These are phyloP conservation scores for Cyphomyrus plagiostoma DNA, from an alignment of 2,113 vertebrate species.

Conservation along the genomic window DNA sequence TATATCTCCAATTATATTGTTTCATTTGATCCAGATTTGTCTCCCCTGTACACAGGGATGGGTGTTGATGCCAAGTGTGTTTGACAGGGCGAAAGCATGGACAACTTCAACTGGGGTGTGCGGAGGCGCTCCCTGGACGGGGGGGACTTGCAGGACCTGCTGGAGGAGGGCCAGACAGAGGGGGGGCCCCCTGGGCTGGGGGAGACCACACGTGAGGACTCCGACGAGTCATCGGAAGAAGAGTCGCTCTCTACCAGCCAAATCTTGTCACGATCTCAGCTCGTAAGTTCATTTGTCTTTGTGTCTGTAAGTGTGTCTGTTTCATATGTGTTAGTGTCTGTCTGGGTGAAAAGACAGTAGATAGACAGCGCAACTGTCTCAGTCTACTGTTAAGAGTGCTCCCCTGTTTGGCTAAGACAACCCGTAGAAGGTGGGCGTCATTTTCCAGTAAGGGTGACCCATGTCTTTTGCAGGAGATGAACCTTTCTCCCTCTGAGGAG, in stretches of 20 bases:
- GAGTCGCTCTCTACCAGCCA: slow-evolving; percentile 90
- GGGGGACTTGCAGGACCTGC: slow-evolving; percentile 87
- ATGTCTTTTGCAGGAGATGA: slow-evolving; percentile 76
- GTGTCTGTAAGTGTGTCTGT: not conserved
- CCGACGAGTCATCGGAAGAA: slow-evolving; percentile 92
- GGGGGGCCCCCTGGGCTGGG: slow-evolving; percentile 86
- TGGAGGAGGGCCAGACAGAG: slow-evolving; percentile 88
- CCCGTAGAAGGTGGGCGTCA: not conserved
- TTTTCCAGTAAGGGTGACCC: not conserved
- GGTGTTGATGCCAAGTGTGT: not conserved
- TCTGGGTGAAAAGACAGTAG: not conserved
- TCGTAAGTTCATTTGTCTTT: slow-evolving; percentile 62
- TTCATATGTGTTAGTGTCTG: not conserved
- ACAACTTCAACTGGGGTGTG: slow-evolving; percentile 99
- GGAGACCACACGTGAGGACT: slow-evolving; percentile 82
- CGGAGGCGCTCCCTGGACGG: slow-evolving; percentile 94
- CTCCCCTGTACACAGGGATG: not conserved
- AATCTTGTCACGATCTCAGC: slow-evolving; percentile 81
- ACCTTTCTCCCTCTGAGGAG: slow-evolving; percentile 88
- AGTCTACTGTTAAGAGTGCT: not conserved
- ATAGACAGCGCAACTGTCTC: not conserved
- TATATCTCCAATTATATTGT: not conserved
- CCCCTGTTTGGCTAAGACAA: not conserved
- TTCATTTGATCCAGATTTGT: not conserved
- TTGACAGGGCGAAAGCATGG: slow-evolving; percentile 88